These are phyloP conservation scores for Rousettus madagascariensis DNA, from an alignment of 2,797 vertebrate species.

Conservation along the genomic window DNA sequence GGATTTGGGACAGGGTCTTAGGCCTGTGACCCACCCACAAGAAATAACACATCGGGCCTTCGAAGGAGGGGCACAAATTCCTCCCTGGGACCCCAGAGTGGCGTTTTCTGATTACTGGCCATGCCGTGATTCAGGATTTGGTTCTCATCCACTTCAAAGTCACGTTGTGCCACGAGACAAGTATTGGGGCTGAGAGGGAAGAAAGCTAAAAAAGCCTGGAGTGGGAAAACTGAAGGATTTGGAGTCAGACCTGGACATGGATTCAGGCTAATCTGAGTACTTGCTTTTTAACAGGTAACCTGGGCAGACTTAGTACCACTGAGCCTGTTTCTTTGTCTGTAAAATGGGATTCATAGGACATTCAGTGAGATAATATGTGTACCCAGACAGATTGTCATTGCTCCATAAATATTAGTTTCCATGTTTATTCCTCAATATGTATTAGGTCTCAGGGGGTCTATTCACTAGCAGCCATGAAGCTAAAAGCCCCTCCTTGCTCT, in stretches of 20 bases:
- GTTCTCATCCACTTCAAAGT: not conserved
- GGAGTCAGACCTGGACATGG: not conserved
- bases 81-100: accelerated
- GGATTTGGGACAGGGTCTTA: not conserved
- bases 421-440: not conserved
- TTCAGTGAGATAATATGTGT: not conserved
- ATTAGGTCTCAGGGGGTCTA: not conserved
- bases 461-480: no score
- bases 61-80: not conserved
- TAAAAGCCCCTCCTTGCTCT: not conserved
- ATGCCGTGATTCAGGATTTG: not conserved
- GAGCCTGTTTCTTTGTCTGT: not conserved
- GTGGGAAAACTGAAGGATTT: not conserved
- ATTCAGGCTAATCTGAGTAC: not conserved
- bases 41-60: not conserved
- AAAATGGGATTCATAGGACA: not conserved
- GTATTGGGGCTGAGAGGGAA: not conserved
- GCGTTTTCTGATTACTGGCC: not conserved
- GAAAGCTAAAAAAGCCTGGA: not conserved
- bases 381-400: not conserved
- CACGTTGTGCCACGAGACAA: not conserved
- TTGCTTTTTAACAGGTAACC: not conserved
- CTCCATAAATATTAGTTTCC: not conserved
- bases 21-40: not conserved
- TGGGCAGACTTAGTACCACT: not conserved